Evolutionary conservation across 2,113 vertebrate species (phyloP).

Genomic region (Chlorodrepanis virens): DNA sequence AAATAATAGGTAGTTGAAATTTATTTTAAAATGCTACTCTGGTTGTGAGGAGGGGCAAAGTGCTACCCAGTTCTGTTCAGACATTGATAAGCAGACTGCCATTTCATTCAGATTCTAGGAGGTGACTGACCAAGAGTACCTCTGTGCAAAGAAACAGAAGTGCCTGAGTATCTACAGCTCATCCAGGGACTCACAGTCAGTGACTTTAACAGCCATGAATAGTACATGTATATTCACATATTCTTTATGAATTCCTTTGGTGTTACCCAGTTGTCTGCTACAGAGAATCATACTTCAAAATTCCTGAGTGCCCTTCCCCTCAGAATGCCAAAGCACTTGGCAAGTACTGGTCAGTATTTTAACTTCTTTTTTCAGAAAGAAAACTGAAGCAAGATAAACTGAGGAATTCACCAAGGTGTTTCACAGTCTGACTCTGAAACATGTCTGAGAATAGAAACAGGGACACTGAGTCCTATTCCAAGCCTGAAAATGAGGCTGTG

Average conservation of each 20-base stretch:
- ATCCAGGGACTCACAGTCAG: background rate
- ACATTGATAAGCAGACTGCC: background rate
- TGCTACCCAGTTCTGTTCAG: background rate
- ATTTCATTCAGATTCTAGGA: background rate
- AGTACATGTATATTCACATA: background rate
- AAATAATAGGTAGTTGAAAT: background rate
- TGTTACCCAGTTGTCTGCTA: background rate
- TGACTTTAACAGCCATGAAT: background rate
- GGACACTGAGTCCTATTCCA: background rate
- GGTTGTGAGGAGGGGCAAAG: background rate
- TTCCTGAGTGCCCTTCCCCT: background rate
- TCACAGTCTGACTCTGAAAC: background rate
- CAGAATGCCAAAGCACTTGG: background rate
- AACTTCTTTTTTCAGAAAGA: background rate
- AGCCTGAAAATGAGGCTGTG: background rate
- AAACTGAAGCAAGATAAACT: background rate
- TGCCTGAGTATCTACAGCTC: background rate
- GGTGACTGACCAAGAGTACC: background rate
- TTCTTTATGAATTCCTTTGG: background rate
- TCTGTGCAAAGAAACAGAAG: background rate
- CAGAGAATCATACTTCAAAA: background rate
- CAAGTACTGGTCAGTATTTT: background rate
- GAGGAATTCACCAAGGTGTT: background rate
- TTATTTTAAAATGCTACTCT: background rate
- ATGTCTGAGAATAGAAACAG: background rate